These are phyloP conservation scores for Megathymus violae DNA, from an alignment of 1,140 invertebrate genomes.

Conservation along the genomic window DNA sequence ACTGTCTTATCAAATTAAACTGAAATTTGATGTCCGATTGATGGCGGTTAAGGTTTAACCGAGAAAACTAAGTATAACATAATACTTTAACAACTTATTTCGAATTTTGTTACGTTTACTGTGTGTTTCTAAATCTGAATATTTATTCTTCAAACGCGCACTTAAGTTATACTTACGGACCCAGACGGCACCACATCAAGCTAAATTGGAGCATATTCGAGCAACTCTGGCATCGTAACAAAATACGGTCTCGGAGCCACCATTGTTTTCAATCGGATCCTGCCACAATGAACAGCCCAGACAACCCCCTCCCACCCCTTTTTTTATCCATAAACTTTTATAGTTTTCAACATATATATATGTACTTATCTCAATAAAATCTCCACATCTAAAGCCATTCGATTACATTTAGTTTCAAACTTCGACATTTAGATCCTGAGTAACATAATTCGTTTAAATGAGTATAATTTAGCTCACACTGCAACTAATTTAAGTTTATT, in stretches of 20 bases:
- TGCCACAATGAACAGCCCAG: conserved; percentile 27
- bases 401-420: neutral
- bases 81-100: too few species aligned
- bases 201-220: conserved; percentile 27
- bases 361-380: too few species aligned
- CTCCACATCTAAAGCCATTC: neutral
- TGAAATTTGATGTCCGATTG: too few species aligned
- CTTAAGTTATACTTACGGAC: conserved; percentile 8
- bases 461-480: too few species aligned
- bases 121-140: neutral
- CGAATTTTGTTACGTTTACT: too few species aligned
- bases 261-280: conserved; percentile 23
- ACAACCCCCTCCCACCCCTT: neutral
- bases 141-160: conserved; percentile 13
- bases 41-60: too few species aligned
- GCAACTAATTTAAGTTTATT: too few species aligned
- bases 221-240: conserved; percentile 21
- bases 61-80: too few species aligned
- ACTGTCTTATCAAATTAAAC: too few species aligned
- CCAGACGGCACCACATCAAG: conserved; percentile 25
- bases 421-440: too few species aligned
- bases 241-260: conserved; percentile 28
- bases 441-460: too few species aligned
- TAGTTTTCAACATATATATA: conserved; percentile 12
- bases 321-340: conserved; percentile 16